phyloP scores from a whole-genome alignment of 1,140 invertebrate genomes.

The Saccostrea echinata region DNA sequence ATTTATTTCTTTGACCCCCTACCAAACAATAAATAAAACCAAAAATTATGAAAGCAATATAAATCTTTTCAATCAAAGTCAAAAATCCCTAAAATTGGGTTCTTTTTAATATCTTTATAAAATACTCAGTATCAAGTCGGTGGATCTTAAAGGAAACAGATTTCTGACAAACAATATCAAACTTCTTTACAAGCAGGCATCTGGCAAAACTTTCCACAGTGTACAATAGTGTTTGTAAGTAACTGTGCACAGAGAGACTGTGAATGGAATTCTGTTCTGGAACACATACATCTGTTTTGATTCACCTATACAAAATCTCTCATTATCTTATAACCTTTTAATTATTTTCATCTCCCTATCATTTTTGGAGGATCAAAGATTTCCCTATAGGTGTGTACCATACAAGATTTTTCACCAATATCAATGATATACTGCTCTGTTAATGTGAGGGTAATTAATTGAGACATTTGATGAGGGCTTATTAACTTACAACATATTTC shows the following conservation, averaged over 20 bases:
- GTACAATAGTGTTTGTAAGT: not conserved
- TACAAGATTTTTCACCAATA: not conserved
- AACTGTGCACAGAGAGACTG: not conserved
- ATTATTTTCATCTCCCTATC: not conserved
- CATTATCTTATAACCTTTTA: conserved; percentile 11
- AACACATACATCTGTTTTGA: not conserved
- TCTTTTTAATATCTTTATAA: too few relatives aligned
- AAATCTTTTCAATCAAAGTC: too few relatives aligned
- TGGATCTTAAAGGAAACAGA: not conserved
- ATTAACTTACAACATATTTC: too few relatives aligned
- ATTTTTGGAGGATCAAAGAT: conserved; percentile 13
- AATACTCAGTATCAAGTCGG: not conserved
- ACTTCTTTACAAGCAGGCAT: conserved; percentile 17
- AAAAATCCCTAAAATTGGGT: not conserved
- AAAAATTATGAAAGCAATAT: too few relatives aligned
- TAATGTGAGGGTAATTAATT: too few relatives aligned
- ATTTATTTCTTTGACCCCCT: too few relatives aligned
- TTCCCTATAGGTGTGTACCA: not conserved
- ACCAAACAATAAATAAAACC: not conserved
- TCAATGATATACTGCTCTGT: too few relatives aligned
- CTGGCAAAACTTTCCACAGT: not conserved
- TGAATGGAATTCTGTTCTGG: not conserved
- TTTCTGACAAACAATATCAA: not conserved
- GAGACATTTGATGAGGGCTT: too few relatives aligned
- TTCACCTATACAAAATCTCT: not conserved